Base-by-base conservation (phyloP, 1,140 invertebrate species). In the Ceratina japonica region DNA sequence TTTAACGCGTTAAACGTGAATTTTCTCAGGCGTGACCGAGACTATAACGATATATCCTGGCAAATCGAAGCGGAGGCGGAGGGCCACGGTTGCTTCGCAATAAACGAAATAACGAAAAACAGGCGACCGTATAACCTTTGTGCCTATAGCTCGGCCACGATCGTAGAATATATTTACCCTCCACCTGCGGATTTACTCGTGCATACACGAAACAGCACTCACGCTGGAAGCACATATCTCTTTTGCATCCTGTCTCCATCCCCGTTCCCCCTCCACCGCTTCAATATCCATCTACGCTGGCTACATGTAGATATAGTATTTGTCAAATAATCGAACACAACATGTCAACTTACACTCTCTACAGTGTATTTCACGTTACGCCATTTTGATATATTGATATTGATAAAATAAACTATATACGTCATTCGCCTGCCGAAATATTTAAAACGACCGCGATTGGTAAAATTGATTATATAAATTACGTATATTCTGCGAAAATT, bases 161-260 rank as follows among this genome's bases (percentile, higher is more conserved):
- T 86, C 80, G 56, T 63, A 20, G 83, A 79, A 79, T 87, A 66
- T 82, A 74, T 84, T 88, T 79, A 81, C 84, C 78, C 83, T 86
- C 85, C 82, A 87, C 83, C 88, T 82, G 86, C 85, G 83, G 87
- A 89, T 89, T 89, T 89, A 86, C 82, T 85, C 87, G 84, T 85
- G 86, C 87, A 85, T 88, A 89, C 89, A 88, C 82, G 88, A 77
- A 88, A 90, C 85, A 88, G 83, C 89, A 90, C 89, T 90, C 85
- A 76, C 75, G 79, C 64, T 69, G 59, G 69, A 80, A 79, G 44
- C 62, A 66, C 82, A 61, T 86, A 86, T 87, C 87, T 86, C 87
- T 85, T 74, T 77, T 61, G 78, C 64, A 71, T 66, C 65, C 77
- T 24, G 51, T 22, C 27, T 31, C 64, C 58, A 59, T 24, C 61